Evolutionary conservation across 1,140 invertebrate species (phyloP).

Genomic region (Anoplolepis gracilipes): DNA sequence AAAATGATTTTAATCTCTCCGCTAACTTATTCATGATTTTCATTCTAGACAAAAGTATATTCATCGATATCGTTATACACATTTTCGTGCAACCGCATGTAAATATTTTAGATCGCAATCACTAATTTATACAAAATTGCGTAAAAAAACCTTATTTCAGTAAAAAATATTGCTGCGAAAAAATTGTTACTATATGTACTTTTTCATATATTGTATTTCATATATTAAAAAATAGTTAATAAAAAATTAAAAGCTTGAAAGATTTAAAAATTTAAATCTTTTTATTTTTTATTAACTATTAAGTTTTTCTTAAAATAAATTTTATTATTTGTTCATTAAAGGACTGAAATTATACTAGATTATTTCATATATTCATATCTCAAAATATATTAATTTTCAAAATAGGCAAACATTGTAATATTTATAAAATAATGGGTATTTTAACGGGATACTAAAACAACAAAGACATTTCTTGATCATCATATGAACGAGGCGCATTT

Average conservation of each 20-base stretch:
- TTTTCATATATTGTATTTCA: not conserved
- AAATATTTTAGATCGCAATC: not conserved
- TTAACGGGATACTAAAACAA: not conserved
- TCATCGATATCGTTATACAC: not conserved
- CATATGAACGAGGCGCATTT: not conserved
- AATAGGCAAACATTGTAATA: not conserved
- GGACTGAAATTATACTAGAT: too few relatives aligned
- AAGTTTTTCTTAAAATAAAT: too few relatives aligned
- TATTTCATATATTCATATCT: too few relatives aligned
- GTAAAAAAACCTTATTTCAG: not conserved
- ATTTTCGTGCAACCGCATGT: not conserved
- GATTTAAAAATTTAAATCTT: too few relatives aligned
- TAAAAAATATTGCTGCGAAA: slow-evolving; percentile 6
- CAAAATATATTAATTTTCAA: not conserved
- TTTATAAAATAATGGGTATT: slow-evolving; percentile 4
- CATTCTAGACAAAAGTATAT: not conserved
- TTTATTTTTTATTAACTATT: too few relatives aligned
- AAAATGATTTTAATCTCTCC: not conserved
- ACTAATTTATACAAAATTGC: not conserved
- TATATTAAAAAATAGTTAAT: too few relatives aligned
- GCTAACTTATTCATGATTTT: not conserved
- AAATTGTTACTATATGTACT: not conserved
- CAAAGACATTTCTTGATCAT: not conserved
- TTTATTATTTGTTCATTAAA: too few relatives aligned
- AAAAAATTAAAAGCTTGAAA: too few relatives aligned